A percentile compares a stretch with the other conserved stretches of the same genome.
Evolutionary conservation across 2,888 invertebrate species (phyloP).

Genomic region (Lithophane ornitopus): DNA sequence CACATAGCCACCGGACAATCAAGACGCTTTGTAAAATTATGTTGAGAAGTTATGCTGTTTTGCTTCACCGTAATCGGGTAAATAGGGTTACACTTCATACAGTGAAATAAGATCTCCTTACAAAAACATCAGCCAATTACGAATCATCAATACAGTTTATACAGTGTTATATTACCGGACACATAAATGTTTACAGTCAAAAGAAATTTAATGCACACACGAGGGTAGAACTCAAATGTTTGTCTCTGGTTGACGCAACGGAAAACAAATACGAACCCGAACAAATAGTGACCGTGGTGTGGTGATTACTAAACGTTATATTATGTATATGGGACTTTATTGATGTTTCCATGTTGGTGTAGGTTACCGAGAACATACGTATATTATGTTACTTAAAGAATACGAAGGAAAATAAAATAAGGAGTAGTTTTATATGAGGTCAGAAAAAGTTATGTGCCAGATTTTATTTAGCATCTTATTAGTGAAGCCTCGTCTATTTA

Average conservation of each 20-base stretch:
- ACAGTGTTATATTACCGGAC: conserved; percentile 25
- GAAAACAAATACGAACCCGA: conserved; percentile 46
- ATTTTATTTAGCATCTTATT: neutral
- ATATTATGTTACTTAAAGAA: neutral
- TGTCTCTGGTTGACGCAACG: conserved; percentile 41
- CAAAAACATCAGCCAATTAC: conserved; percentile 17
- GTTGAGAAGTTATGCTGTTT: no score
- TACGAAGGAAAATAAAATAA: neutral
- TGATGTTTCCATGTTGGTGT: conserved; percentile 19
- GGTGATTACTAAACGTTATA: conserved; percentile 48
- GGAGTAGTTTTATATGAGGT: neutral
- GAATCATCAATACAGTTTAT: neutral
- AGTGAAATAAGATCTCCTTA: neutral
- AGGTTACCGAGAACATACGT: neutral
- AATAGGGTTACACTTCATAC: no score
- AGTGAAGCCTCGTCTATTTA: neutral
- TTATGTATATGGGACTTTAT: conserved; percentile 15
- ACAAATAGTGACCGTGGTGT: conserved; percentile 40
- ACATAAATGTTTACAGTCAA: conserved; percentile 36
- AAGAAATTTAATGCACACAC: conserved; percentile 55
- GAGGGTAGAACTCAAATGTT: conserved; percentile 53
- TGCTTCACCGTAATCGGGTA: no score
- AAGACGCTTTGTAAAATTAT: no score
- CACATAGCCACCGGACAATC: no score
- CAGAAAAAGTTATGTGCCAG: neutral